phyloP scores from a whole-genome alignment of 2,113 vertebrate species.

The Paraplagusia blochii region DNA sequence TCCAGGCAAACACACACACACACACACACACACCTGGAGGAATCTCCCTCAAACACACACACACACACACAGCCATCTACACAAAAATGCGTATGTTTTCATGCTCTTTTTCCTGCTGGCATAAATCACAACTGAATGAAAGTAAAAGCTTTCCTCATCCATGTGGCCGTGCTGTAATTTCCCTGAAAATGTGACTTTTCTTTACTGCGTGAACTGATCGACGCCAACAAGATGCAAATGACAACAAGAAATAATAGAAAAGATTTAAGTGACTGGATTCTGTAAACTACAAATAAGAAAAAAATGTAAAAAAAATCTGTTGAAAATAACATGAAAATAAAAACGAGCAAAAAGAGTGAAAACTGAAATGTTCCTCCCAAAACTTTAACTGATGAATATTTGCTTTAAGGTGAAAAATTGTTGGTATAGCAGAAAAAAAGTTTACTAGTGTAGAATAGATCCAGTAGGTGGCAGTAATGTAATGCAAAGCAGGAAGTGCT shows the following conservation, averaged over 20 bases:
- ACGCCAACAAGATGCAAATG: conserved; percentile 1
- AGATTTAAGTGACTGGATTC: conserved; percentile 7
- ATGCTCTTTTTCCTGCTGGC: conserved; percentile 29
- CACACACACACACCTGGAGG: conserved; percentile 6
- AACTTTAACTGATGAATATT: no score
- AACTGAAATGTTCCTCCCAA: no score
- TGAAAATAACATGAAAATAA: no score
- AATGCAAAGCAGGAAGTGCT: no score
- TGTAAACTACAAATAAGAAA: neutral
- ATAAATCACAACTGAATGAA: conserved; percentile 10
- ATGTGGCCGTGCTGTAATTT: conserved; percentile 27
- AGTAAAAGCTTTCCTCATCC: conserved; percentile 20
- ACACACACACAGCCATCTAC: conserved; percentile 10
- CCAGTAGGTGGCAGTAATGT: no score
- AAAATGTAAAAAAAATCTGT: neutral
- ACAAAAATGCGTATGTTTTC: conserved; percentile 15
- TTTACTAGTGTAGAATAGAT: no score
- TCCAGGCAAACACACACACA: conserved; percentile 42
- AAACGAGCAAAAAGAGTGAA: no score
- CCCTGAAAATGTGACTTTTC: conserved; percentile 18
- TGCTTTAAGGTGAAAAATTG: no score
- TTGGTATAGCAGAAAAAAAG: no score
- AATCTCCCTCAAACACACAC: conserved; percentile 6
- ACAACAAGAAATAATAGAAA: conserved; percentile 11
- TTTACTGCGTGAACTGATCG: conserved; percentile 8